Conservation (phyloP, 2,113 vertebrate genomes). For the Peromyscus maniculatus region DNA sequence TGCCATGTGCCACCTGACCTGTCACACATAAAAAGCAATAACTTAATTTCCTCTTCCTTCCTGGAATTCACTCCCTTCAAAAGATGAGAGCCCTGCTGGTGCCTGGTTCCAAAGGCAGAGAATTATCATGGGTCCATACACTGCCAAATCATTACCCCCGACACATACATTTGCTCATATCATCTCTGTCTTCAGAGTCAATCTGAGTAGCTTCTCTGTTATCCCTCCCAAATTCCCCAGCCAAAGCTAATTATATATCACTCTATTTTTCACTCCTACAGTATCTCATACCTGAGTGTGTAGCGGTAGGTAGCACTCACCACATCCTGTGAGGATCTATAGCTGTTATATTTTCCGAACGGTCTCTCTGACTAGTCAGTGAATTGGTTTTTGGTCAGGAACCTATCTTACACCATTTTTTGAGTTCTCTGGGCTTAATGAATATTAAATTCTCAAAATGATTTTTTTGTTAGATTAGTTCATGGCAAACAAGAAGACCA, state of each 20-base stretch:
- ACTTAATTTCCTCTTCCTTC: not conserved
- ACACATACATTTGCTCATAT: not conserved
- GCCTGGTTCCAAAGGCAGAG: not conserved
- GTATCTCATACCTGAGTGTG: not conserved
- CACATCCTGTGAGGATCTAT: not conserved
- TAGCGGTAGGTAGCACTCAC: not conserved
- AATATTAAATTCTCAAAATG: not conserved
- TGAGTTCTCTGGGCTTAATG: not conserved
- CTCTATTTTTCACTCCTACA: not conserved
- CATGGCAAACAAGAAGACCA: not conserved
- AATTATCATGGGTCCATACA: not conserved
- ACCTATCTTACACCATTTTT: not conserved
- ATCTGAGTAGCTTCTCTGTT: not conserved
- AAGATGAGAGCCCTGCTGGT: not conserved
- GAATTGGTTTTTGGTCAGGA: not conserved
- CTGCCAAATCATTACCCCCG: not conserved
- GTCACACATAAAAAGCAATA: not conserved
- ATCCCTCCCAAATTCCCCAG: not conserved
- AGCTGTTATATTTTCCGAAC: not conserved
- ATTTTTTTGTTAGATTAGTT: not conserved
- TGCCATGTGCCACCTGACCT: not conserved
- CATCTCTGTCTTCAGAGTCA: not conserved
- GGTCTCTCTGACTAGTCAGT: not conserved
- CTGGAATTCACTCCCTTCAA: not conserved
- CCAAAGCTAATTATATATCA: not conserved